Conservation (phyloP, 2,113 vertebrate species). For the Dryoscopus gambensis region DNA sequence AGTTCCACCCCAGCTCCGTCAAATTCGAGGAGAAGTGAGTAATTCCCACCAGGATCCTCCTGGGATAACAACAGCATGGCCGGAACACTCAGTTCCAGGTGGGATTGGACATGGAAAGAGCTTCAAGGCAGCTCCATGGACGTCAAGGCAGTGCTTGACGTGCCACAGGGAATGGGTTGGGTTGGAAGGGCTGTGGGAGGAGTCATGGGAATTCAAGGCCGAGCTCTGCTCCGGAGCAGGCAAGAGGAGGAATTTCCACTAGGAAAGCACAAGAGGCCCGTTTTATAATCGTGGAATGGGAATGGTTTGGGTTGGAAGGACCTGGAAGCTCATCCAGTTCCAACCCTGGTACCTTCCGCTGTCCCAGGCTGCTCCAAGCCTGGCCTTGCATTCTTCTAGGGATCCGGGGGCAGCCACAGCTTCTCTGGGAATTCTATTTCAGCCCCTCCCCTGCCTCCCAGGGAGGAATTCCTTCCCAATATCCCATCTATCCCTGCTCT, state of each 20-base stretch:
- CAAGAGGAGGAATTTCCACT: no score
- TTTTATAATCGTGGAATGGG: not conserved
- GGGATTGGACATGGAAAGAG: not conserved
- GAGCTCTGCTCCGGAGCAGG: no score
- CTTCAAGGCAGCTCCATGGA: not conserved
- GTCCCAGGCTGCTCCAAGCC: not conserved
- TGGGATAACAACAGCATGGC: not conserved
- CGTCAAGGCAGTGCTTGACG: no score
- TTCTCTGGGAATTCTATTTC: not conserved
- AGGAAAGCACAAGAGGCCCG: no score
- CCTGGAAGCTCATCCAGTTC: no score
- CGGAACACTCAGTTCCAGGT: not conserved
- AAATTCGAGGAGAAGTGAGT: conserved; percentile 82
- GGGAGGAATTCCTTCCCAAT: not conserved
- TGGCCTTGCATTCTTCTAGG: not conserved
- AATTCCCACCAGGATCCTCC: not conserved
- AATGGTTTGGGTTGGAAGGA: not conserved
- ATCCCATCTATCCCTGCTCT: not conserved
- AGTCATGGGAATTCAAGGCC: no score
- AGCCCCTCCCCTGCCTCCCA: not conserved
- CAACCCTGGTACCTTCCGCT: rapidly evolving
- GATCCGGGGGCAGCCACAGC: not conserved
- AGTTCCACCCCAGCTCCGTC: conserved; percentile 76
- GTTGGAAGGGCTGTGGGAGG: not conserved
- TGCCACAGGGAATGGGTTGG: not conserved